Conservation (phyloP, 2,797 vertebrate genomes). For the Neosalanx taihuensis region DNA sequence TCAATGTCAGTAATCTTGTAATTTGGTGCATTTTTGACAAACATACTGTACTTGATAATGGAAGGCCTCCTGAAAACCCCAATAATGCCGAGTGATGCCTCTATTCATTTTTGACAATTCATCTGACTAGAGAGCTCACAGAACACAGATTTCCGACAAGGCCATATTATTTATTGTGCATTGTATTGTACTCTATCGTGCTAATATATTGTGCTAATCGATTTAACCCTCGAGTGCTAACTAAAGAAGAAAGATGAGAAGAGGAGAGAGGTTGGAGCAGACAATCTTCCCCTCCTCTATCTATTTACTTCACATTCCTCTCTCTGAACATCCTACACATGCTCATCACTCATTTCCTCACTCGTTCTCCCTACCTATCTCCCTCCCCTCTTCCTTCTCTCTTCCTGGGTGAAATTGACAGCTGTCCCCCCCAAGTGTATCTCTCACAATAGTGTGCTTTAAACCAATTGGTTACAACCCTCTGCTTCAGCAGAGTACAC, state of each 20-base stretch:
- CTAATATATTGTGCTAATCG: constrained; percentile 12
- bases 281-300: not conserved
- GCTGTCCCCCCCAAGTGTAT: too few relatives aligned
- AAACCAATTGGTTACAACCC: too few relatives aligned
- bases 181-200: not conserved
- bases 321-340: not conserved
- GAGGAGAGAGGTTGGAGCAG: not conserved
- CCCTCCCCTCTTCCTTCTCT: too few relatives aligned
- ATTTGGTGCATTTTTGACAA: not conserved
- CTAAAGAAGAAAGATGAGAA: not conserved
- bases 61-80: not conserved
- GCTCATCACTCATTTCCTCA: constrained; percentile 15
- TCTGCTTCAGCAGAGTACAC: not conserved
- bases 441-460: too few relatives aligned
- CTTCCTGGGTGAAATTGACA: too few relatives aligned
- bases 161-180: constrained; percentile 36
- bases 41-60: not conserved
- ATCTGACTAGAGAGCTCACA: constrained; percentile 32
- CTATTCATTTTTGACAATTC: constrained; percentile 41
- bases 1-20: too few relatives aligned
- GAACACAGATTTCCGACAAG: constrained; percentile 9
- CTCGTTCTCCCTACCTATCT: constrained; percentile 7
- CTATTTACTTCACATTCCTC: not conserved
- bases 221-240: constrained; percentile 15
- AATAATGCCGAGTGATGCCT: constrained; percentile 44